Percentiles rank a stretch among this genome's conserved stretches.
Evolutionary conservation across 2,797 vertebrate genomes (phyloP).

Genomic region (Somateria mollissima): DNA sequence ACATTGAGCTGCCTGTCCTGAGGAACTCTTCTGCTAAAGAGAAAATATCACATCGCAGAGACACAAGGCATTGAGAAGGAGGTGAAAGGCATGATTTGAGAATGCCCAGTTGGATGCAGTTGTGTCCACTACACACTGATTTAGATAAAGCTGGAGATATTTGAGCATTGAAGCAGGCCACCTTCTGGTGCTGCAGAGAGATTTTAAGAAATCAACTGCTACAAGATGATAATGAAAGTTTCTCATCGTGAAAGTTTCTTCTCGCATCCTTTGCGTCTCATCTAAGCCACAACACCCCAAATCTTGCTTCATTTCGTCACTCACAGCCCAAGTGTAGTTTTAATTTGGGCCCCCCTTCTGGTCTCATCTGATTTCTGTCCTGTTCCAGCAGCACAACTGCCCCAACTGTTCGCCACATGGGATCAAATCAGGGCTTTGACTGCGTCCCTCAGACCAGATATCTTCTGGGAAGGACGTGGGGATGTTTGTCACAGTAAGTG

Average conservation of each 20-base stretch:
- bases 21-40: neutral
- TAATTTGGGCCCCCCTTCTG: neutral
- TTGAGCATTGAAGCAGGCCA: neutral
- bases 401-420: rapidly evolving
- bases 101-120: neutral
- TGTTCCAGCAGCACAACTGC: neutral
- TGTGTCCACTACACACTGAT: neutral
- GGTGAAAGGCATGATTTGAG: neutral
- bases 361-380: neutral
- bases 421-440: neutral
- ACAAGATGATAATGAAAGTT: neutral
- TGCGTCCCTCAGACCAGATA: neutral
- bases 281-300: neutral
- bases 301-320: neutral
- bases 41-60: neutral
- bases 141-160: neutral
- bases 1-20: neutral
- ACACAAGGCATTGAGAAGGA: neutral
- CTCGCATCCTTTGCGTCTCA: neutral
- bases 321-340: neutral
- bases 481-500: neutral
- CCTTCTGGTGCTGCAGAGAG: neutral
- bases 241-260: neutral
- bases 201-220: neutral
- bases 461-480: neutral